phyloP scores from a whole-genome alignment of 2,797 vertebrate species.

The Pipistrellus pygmaeus region DNA sequence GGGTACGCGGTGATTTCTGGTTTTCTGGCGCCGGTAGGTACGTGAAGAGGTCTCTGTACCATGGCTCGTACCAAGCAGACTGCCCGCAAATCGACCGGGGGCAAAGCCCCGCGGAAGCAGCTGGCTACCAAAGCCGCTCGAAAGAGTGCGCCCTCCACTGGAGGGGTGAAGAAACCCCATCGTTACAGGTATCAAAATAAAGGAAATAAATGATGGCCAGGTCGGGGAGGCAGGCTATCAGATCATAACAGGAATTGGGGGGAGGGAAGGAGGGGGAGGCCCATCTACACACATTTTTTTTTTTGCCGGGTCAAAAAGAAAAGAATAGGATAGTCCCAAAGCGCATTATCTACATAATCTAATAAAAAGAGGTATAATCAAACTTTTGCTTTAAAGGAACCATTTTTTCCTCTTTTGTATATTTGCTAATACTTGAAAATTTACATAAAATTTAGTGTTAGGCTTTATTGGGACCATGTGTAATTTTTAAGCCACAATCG shows the following conservation, averaged over 20 bases:
- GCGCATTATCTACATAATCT: background rate
- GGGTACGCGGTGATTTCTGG: conserved; percentile 1
- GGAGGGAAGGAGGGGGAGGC: too few species aligned
- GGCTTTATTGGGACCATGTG: background rate
- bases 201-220: background rate
- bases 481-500: conserved; percentile 33
- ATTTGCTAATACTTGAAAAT: background rate
- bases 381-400: conserved; percentile 11
- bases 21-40: background rate
- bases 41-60: too few species aligned
- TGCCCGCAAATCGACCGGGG: too few species aligned
- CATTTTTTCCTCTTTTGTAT: background rate
- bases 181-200: too few species aligned
- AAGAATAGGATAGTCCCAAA: background rate
- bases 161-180: too few species aligned
- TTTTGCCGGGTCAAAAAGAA: background rate
- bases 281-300: background rate
- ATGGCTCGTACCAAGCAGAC: too few species aligned
- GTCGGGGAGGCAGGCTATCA: background rate
- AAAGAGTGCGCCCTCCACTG: too few species aligned
- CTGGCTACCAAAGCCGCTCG: too few species aligned
- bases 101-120: too few species aligned
- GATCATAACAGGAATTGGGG: background rate
- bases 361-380: conserved; percentile 10
- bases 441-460: background rate